Conservation (phyloP, 2,113 vertebrate species). For the Pseudopipra pipra region DNA sequence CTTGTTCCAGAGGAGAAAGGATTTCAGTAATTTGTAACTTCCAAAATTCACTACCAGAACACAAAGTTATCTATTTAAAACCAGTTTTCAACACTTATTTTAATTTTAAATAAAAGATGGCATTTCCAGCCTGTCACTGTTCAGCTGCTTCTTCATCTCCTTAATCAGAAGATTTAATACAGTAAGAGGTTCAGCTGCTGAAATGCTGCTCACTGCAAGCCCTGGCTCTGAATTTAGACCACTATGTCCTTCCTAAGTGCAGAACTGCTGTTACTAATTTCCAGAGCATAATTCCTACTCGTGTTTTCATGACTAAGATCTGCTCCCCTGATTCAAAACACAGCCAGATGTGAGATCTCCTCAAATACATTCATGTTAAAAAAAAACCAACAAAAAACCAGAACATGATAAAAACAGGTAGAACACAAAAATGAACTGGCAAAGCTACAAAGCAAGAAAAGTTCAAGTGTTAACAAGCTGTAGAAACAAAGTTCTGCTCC, state of each 20-base stretch:
- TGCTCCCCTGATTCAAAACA: not conserved
- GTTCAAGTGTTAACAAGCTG: not conserved
- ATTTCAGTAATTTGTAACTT: not conserved
- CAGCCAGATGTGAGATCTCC: not conserved
- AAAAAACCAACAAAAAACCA: too few relatives aligned
- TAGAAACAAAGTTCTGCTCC: not conserved
- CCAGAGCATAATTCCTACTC: not conserved
- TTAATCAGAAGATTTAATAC: not conserved
- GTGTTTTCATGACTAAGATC: not conserved
- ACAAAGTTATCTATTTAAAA: not conserved
- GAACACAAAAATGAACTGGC: not conserved
- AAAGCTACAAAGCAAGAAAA: not conserved
- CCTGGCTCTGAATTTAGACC: not conserved
- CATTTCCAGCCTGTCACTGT: not conserved
- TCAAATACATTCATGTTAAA: not conserved
- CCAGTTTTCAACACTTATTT: not conserved
- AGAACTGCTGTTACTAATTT: not conserved
- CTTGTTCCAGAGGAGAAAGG: not conserved
- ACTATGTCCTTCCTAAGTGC: rapidly evolving
- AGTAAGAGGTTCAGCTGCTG: not conserved
- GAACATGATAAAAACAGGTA: not conserved
- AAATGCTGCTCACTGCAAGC: not conserved
- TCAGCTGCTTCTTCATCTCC: not conserved
- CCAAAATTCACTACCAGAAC: not conserved
- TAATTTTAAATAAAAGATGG: not conserved